Base-by-base conservation (phyloP, 2,888 invertebrate genomes). In the Volucella bombylans region DNA sequence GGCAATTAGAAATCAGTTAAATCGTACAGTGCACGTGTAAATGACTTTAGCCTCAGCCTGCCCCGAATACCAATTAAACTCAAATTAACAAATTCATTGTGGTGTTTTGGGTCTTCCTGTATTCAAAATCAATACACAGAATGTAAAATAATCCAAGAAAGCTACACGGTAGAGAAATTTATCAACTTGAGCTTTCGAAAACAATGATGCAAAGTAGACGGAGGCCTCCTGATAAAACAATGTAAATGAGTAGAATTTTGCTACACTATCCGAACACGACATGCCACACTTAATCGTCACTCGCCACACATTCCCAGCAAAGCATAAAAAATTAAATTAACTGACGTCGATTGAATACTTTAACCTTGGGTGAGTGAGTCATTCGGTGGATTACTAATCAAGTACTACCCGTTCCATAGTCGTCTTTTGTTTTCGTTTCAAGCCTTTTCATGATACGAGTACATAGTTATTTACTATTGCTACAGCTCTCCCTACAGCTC, bases 341-440 rank as follows among this genome's bases (percentile, higher is more conserved):
- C 59, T 57, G 43, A 52, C 55, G 74, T 67, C 69, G 74, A 74
- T 71, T 80, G 80, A 83, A 80, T 65, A 74, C 49, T 65, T 77
- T 82, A 80, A 74, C 83, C 80, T 83, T 83, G 83, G 64, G 43
- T 83, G 83, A 59, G 49, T 83, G 83, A 83, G 73, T 83, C 83
- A 83, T 80, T 54, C 64, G 64, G 2, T 49, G 59, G 59, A 69
- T 80, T 59, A 57, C 52, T 74, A 79, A 83, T 68, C 64, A 69
- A 79, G 55, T 64, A 57, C 50, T 64, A 57, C 50, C 62, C 55
- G 49, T 77, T 49, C 39, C 72, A 72, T 50, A 68, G 74, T 80
- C 47, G 68, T 71, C 69, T 80, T 65, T 80, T 83, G 69, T 80
- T 72, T 57, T 57, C 57, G 45, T 69, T 74, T 69, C 38, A 69